A percentile compares a stretch with the other conserved stretches of the same genome.
phyloP scores from a whole-genome alignment of 2,888 invertebrate genomes.

The Limenitis camilla region DNA sequence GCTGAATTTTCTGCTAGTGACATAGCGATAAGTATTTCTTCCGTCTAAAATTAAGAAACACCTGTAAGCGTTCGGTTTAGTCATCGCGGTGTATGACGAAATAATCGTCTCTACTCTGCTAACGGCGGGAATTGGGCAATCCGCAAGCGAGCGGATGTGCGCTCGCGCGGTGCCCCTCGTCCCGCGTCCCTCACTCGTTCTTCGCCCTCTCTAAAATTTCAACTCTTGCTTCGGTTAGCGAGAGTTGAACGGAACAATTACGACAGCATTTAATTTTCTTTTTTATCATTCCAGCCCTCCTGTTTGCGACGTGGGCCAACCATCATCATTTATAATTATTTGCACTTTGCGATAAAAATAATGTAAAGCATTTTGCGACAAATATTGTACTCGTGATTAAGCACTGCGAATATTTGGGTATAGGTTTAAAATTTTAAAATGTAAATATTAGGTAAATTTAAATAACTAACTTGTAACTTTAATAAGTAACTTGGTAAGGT shows the following conservation, averaged over 20 bases:
- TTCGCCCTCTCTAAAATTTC: constrained; percentile 42
- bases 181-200: constrained; percentile 21
- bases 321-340: constrained; percentile 21
- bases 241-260: constrained; percentile 45
- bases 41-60: constrained; percentile 18
- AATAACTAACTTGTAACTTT: no score
- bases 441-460: not conserved
- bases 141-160: constrained; percentile 52
- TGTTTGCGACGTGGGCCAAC: constrained; percentile 11
- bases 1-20: constrained; percentile 67
- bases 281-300: constrained; percentile 43
- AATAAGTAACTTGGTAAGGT: no score
- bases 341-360: constrained; percentile 26
- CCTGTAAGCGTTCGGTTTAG: constrained; percentile 52
- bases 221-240: constrained; percentile 44
- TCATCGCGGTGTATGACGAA: constrained; percentile 57
- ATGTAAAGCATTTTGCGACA: constrained; percentile 29
- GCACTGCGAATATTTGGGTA: not conserved
- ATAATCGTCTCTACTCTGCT: constrained; percentile 46
- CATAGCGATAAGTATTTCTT: constrained; percentile 31
- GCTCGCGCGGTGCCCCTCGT: constrained; percentile 29
- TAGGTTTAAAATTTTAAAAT: not conserved
- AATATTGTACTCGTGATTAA: constrained; percentile 24
- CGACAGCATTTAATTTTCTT: constrained; percentile 37
- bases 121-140: constrained; percentile 64